These are phyloP conservation scores for Australoheros facetus DNA, from an alignment of 2,797 vertebrate genomes.

Conservation along the genomic window DNA sequence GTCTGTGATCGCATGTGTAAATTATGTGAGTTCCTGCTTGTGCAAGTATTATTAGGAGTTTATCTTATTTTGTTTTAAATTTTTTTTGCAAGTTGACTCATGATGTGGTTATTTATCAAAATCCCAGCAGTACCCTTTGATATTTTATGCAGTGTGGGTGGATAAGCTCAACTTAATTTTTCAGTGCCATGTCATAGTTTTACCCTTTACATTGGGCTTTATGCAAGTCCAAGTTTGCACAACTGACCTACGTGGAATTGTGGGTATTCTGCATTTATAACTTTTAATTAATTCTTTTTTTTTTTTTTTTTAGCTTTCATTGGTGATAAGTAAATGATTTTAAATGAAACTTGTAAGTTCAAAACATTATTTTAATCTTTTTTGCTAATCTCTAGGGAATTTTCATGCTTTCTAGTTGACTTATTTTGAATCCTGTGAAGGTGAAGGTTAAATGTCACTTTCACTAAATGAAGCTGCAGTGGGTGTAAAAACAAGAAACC, in stretches of 20 bases:
- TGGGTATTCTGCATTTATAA: neutral
- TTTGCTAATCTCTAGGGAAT: neutral
- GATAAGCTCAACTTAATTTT: constrained; percentile 1
- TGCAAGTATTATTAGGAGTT: constrained; percentile 7
- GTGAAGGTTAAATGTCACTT: neutral
- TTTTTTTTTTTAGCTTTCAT: neutral
- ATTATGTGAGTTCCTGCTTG: constrained; percentile 7
- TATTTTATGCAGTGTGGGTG: constrained; percentile 9
- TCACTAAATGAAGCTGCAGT: neutral
- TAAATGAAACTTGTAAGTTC: neutral
- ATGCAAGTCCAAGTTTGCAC: neutral
- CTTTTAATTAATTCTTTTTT: neutral
- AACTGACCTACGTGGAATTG: neutral
- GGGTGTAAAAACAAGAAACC: neutral
- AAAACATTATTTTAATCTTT: neutral
- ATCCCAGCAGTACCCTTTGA: constrained; percentile 12
- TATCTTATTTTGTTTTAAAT: neutral
- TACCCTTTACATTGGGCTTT: constrained; percentile 4
- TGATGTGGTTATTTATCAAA: constrained; percentile 28
- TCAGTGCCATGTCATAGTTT: constrained; percentile 7
- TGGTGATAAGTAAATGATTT: neutral
- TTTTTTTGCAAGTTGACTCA: constrained; percentile 34
- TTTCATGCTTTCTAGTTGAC: constrained; percentile 1
- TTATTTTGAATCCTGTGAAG: neutral
- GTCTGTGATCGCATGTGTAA: neutral